A percentile compares a stretch with the other conserved stretches of the same genome.
These are phyloP conservation scores for Psittacula cyanocephala DNA, from an alignment of 2,113 vertebrate genomes.

Conservation along the genomic window DNA sequence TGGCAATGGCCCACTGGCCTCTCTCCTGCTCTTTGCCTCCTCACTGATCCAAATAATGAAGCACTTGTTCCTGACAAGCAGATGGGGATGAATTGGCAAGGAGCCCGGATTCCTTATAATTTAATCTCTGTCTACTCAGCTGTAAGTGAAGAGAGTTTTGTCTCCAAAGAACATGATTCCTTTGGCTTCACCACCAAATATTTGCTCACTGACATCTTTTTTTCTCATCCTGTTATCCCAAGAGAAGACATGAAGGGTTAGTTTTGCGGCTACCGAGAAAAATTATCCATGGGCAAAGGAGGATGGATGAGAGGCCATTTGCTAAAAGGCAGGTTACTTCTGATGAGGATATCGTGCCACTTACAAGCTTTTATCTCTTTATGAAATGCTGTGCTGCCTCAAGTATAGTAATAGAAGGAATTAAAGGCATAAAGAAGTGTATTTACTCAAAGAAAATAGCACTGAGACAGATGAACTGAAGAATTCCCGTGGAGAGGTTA, in stretches of 20 bases:
- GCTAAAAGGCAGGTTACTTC: neutral
- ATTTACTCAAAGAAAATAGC: neutral
- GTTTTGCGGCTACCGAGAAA: neutral
- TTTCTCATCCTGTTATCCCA: neutral
- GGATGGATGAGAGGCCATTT: neutral
- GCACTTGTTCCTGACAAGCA: constrained; percentile 11
- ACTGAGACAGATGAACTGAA: neutral
- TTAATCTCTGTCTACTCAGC: constrained; percentile 37
- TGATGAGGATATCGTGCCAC: neutral
- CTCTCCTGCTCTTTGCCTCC: neutral
- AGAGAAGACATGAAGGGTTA: neutral
- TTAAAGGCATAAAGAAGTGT: neutral
- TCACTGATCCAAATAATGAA: neutral
- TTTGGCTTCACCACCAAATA: constrained; percentile 6
- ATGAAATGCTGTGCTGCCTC: neutral
- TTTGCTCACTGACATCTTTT: constrained; percentile 7
- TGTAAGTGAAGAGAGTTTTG: constrained; percentile 21
- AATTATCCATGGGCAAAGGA: neutral
- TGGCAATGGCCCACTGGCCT: neutral
- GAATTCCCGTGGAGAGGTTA: neutral
- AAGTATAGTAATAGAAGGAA: neutral
- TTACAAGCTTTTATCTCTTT: neutral
- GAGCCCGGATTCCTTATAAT: neutral
- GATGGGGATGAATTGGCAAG: constrained; percentile 37
- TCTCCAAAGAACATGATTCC: constrained; percentile 1